Percentiles rank a stretch among this genome's conserved stretches.
Conservation (phyloP, 2,888 invertebrate genomes). For the Pollenia angustigena region DNA sequence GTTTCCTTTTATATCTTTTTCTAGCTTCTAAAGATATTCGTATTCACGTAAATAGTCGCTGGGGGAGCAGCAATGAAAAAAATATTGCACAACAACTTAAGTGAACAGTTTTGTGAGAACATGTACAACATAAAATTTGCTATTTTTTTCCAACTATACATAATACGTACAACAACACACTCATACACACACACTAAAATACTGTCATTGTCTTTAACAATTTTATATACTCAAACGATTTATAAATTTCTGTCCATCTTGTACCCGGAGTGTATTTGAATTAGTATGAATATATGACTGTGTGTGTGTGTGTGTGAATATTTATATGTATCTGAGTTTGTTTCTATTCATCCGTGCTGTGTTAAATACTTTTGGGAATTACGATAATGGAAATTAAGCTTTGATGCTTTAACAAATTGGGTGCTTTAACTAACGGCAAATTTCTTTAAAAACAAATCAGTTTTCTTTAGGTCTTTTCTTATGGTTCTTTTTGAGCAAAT, state of each 20-base stretch:
- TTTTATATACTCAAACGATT: slow-evolving; percentile 55
- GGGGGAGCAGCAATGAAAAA: slow-evolving; percentile 63
- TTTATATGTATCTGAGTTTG: neutral
- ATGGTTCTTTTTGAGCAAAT: slow-evolving; percentile 14
- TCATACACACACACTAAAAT: neutral
- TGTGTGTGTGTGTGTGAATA: slow-evolving; percentile 34
- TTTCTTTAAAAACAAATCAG: slow-evolving; percentile 48
- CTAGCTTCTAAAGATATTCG: slow-evolving; percentile 38
- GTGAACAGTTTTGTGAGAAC: slow-evolving; percentile 61
- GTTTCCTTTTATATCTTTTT: slow-evolving; percentile 25
- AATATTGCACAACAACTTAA: slow-evolving; percentile 62
- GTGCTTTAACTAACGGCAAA: slow-evolving; percentile 71
- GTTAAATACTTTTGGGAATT: slow-evolving; percentile 74
- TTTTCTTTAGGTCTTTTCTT: slow-evolving; percentile 25
- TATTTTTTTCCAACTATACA: slow-evolving; percentile 12
- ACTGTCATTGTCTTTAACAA: slow-evolving; percentile 38
- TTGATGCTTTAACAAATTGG: slow-evolving; percentile 73
- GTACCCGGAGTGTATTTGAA: neutral
- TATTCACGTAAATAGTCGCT: slow-evolving; percentile 66
- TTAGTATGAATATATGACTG: slow-evolving; percentile 1
- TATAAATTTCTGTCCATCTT: slow-evolving; percentile 17
- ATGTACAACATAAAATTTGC: slow-evolving; percentile 36
- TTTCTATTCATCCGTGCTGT: slow-evolving; percentile 61
- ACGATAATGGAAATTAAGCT: slow-evolving; percentile 71
- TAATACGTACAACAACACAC: neutral